A percentile compares a stretch with the other conserved stretches of the same genome.
Evolutionary conservation across 2,113 vertebrate genomes (phyloP).

Genomic region (Orientallactaga bullata): DNA sequence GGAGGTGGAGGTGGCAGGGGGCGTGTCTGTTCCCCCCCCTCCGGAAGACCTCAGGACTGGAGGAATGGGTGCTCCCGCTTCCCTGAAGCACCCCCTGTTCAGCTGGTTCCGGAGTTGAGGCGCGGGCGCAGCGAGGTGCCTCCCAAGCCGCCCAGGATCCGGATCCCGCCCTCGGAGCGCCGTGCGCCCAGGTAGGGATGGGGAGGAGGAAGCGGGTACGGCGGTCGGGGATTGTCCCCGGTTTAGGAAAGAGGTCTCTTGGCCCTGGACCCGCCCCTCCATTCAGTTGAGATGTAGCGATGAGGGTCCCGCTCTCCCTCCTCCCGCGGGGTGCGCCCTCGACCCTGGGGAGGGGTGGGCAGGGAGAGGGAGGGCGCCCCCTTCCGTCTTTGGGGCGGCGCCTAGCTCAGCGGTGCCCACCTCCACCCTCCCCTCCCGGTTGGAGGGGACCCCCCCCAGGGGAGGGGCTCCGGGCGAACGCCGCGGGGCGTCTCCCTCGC

Average conservation of each 20-base stretch:
- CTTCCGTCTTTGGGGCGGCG: conserved; percentile 52
- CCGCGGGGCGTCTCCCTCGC: conserved; percentile 80
- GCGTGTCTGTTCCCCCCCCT: conserved; percentile 45
- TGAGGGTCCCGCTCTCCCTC: background rate
- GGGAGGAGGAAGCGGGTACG: background rate
- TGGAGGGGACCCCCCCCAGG: conserved; percentile 55
- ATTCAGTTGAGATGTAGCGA: background rate
- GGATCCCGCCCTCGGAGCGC: conserved; percentile 55
- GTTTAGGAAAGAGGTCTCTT: background rate
- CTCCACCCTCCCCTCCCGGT: background rate
- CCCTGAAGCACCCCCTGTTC: background rate
- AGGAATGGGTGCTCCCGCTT: background rate
- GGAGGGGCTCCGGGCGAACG: conserved; percentile 68
- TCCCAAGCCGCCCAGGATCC: background rate
- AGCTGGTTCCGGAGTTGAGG: conserved; percentile 14
- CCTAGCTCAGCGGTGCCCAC: background rate
- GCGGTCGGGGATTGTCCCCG: background rate
- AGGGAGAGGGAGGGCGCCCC: conserved; percentile 23
- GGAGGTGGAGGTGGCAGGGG: conserved; percentile 44
- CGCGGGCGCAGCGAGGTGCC: conserved; percentile 19
- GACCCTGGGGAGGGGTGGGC: background rate
- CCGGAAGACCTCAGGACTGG: background rate
- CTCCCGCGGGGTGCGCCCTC: background rate
- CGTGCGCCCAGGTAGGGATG: conserved; percentile 40
- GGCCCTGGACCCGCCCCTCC: background rate